Evolutionary conservation across 2,888 invertebrate species (phyloP), one percentile per base, ranked within the genome.

Genomic region (Sericinus montela): DNA sequence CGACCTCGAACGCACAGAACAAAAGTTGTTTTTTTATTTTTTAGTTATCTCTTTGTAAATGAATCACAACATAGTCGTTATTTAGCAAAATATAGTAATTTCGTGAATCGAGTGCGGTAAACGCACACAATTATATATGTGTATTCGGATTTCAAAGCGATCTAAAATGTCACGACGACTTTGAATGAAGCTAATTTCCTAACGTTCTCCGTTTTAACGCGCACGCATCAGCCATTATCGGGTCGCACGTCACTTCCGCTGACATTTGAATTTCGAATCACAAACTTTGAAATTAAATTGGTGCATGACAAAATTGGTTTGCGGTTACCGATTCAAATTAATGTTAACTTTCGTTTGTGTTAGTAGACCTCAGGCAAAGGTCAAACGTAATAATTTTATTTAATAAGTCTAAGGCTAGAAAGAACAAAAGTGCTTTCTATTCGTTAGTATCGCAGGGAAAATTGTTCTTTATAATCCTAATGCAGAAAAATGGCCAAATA

Each of bases 161-260:
- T 60, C 56, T 54, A 23, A 63, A 70, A 70, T 67, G 72, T 65
- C 69, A 69, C 57, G 54, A 48, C 42, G 53, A 58, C 65, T 58
- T 64, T 65, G 63, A 62, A 56, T 43, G 34, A 52, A 49, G 58
- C 59, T 60, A 60, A 64, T 57, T 59, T 60, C 58, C 55, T 60
- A 62, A 59, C 60, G 58, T 48, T 55, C 40, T 59, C 60, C 58
- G 61, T 55, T 58, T 66, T 62, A 60, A 58, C 71, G 66, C 67
- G 62, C 70, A 66, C 73, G 71, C 73, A 67, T 57, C 62, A 34
- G 49, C 65, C 63, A 67, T 72, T 65, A 67, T 59, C 52, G 55
- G 51, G 49, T 57, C 44, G 52, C 46, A 53, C 57, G 51, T 55
- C 67, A 66, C 65, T 67, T 75, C 74, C 72, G 70, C 51, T 75